phyloP scores from a whole-genome alignment of 2,113 vertebrate species.

The Odocoileus virginianus region DNA sequence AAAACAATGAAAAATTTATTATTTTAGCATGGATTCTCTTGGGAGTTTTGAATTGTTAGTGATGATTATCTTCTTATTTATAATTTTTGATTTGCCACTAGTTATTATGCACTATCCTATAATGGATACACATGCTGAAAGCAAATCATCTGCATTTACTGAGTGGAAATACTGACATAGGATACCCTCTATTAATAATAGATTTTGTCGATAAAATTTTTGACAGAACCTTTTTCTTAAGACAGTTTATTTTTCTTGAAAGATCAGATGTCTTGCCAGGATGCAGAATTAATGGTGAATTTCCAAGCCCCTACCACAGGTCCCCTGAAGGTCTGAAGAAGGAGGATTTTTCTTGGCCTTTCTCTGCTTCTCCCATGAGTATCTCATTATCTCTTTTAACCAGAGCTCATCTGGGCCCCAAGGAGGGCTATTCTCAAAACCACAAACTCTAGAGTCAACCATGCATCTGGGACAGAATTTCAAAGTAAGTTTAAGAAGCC shows the following conservation, averaged over 20 bases:
- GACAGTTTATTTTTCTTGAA: background rate
- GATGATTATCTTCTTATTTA: background rate
- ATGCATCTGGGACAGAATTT: background rate
- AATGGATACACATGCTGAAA: background rate
- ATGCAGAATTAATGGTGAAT: background rate
- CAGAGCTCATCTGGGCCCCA: background rate
- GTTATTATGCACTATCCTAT: background rate
- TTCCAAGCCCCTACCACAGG: too few relatives aligned
- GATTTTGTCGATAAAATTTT: background rate
- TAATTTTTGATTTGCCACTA: background rate
- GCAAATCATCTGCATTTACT: background rate
- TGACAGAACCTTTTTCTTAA: background rate
- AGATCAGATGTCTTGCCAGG: background rate
- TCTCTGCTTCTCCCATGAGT: background rate
- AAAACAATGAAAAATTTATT: background rate
- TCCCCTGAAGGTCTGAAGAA: background rate
- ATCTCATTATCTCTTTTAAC: background rate
- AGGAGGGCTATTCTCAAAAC: background rate
- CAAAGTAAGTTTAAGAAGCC: background rate
- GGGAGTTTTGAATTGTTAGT: background rate
- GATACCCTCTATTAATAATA: background rate
- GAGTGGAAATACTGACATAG: background rate
- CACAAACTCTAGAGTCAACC: background rate
- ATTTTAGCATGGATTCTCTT: background rate
- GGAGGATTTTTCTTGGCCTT: background rate